A percentile compares a stretch with the other conserved stretches of the same genome.
These are phyloP conservation scores for Epinephelus lanceolatus DNA, from an alignment of 2,113 vertebrate genomes.

Conservation along the genomic window DNA sequence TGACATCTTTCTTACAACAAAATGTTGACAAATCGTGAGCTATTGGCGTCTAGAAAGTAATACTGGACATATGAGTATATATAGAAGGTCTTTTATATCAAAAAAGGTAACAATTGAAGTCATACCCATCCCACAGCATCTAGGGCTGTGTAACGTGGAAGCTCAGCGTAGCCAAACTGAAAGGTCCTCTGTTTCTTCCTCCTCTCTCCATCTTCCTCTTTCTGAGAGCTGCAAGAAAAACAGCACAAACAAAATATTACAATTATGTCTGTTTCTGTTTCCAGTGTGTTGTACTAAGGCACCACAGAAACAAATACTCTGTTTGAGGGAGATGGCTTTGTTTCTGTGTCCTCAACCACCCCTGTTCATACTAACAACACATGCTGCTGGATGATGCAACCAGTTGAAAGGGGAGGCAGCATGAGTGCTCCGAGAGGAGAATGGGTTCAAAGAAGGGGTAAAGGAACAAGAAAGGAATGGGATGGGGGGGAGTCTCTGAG, in stretches of 20 bases:
- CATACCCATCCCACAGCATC: conserved; percentile 88
- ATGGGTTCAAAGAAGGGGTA: conserved; percentile 32
- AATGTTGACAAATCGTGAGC: not conserved
- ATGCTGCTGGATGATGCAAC: conserved; percentile 67
- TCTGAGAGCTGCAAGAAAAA: conserved; percentile 74
- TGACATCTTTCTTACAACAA: too few species aligned
- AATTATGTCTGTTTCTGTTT: conserved; percentile 4
- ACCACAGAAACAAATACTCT: conserved; percentile 6
- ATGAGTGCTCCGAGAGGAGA: not conserved
- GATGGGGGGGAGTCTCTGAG: not conserved
- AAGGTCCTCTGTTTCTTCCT: conserved; percentile 76
- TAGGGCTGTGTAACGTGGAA: conserved; percentile 82
- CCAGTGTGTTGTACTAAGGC: not conserved
- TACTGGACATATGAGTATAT: not conserved
- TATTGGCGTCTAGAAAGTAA: not conserved
- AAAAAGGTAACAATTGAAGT: not conserved
- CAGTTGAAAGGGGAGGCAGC: conserved; percentile 47
- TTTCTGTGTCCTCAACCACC: conserved; percentile 6
- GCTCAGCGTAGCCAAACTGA: conserved; percentile 71
- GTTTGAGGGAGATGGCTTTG: not conserved
- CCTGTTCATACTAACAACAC: not conserved
- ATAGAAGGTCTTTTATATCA: not conserved
- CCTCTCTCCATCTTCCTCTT: conserved; percentile 73
- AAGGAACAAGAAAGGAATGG: conserved; percentile 8
- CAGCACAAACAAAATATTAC: not conserved